A percentile compares a stretch with the other conserved stretches of the same genome.
phyloP scores from a whole-genome alignment of 2,888 invertebrate genomes.

The Stenotaenia linearis region DNA sequence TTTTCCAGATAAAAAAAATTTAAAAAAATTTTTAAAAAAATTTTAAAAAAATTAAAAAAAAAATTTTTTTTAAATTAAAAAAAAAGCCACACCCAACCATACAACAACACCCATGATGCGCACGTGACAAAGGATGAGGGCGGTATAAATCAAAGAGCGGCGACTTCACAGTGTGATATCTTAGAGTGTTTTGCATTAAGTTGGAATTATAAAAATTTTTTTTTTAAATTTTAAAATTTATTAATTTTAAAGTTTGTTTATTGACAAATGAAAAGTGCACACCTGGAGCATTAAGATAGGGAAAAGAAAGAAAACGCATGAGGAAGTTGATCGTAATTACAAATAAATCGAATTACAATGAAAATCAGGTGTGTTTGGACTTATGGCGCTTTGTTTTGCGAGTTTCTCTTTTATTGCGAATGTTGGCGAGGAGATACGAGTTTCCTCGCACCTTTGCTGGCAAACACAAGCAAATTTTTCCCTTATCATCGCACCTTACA shows the following conservation, averaged over 20 bases:
- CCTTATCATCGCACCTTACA: slow-evolving; percentile 7
- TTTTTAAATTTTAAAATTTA: neutral
- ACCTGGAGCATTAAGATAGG: neutral
- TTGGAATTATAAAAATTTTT: neutral
- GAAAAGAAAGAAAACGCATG: neutral
- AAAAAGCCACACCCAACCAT: neutral
- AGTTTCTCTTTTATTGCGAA: neutral
- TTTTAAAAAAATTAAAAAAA: neutral
- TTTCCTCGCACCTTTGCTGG: neutral
- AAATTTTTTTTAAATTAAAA: neutral
- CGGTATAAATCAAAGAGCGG: neutral
- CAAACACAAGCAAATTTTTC: neutral
- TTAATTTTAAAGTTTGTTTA: no score
- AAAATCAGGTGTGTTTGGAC: neutral
- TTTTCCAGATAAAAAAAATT: neutral
- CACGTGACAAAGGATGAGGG: neutral
- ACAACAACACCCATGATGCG: neutral
- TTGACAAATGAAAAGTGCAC: neutral
- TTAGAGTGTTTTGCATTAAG: neutral
- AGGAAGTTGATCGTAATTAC: neutral
- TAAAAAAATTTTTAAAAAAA: no score
- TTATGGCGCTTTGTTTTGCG: neutral
- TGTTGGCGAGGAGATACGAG: neutral
- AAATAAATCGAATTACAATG: neutral
- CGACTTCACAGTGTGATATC: slow-evolving; percentile 6